phyloP scores from a whole-genome alignment of 2,113 vertebrate genomes.

The Phocoena sinus region DNA sequence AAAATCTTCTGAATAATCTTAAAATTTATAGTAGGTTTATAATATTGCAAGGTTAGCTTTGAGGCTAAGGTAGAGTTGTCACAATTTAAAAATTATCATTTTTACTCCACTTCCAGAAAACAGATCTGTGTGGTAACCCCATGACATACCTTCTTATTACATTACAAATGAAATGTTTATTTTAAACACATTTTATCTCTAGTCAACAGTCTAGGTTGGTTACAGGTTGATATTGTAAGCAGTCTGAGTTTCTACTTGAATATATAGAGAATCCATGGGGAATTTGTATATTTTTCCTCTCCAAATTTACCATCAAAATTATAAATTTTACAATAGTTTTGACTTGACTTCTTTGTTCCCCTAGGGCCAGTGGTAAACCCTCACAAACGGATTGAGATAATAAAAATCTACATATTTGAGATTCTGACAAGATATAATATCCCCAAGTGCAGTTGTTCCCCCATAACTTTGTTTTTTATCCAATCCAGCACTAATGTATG shows the following conservation, averaged over 20 bases:
- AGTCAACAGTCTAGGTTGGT: neutral
- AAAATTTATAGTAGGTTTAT: neutral
- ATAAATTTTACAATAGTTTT: neutral
- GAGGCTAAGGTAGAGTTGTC: neutral
- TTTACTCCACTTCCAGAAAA: neutral
- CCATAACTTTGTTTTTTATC: slow-evolving; percentile 75
- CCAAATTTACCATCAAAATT: neutral
- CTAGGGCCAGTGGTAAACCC: neutral
- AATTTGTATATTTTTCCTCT: neutral
- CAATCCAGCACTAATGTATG: slow-evolving; percentile 96
- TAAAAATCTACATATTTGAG: neutral
- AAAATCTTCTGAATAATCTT: slow-evolving; percentile 9
- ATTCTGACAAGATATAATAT: neutral
- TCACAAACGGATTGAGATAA: neutral
- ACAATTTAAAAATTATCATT: neutral
- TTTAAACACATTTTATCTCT: neutral
- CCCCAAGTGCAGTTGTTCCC: neutral
- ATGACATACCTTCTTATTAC: neutral
- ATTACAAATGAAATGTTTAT: neutral
- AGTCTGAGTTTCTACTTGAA: neutral
- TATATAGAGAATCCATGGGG: neutral
- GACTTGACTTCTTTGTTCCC: neutral
- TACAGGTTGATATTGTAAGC: neutral
- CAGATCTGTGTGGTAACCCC: neutral
- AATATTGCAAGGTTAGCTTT: neutral